Percentiles rank a stretch among this genome's conserved stretches.
Conservation (phyloP, 2,113 vertebrate species). For the Indri indri region DNA sequence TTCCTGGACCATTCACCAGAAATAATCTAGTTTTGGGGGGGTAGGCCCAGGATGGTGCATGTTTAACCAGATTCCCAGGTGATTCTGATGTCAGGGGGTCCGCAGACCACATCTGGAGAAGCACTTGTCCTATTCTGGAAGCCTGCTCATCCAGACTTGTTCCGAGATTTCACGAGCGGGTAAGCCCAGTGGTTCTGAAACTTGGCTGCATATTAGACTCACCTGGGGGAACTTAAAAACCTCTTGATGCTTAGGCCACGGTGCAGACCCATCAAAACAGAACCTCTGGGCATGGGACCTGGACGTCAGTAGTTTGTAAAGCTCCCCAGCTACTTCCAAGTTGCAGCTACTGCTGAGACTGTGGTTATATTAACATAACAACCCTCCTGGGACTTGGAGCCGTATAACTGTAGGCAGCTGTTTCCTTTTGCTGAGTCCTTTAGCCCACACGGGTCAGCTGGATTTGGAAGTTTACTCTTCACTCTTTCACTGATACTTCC, state of each 20-base stretch:
- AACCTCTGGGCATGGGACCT: neutral
- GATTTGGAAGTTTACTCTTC: neutral
- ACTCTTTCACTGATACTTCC: neutral
- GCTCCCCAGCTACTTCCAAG: neutral
- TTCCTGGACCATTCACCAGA: neutral
- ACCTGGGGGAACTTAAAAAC: neutral
- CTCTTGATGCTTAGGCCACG: rapidly evolving
- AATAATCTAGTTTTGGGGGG: neutral
- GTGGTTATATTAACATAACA: neutral
- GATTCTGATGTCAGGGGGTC: neutral
- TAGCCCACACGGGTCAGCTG: neutral
- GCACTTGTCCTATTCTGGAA: neutral
- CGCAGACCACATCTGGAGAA: neutral
- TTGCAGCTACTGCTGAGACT: neutral
- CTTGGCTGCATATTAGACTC: neutral
- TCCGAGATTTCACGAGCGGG: neutral
- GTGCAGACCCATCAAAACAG: neutral
- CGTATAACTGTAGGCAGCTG: no score
- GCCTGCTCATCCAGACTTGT: neutral
- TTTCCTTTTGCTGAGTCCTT: neutral
- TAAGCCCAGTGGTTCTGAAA: neutral
- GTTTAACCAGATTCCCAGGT: neutral
- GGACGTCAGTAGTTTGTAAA: neutral
- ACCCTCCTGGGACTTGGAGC: neutral
- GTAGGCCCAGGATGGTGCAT: neutral